These are phyloP conservation scores for Loxodonta africana DNA, from an alignment of 2,113 vertebrate species.

Conservation along the genomic window DNA sequence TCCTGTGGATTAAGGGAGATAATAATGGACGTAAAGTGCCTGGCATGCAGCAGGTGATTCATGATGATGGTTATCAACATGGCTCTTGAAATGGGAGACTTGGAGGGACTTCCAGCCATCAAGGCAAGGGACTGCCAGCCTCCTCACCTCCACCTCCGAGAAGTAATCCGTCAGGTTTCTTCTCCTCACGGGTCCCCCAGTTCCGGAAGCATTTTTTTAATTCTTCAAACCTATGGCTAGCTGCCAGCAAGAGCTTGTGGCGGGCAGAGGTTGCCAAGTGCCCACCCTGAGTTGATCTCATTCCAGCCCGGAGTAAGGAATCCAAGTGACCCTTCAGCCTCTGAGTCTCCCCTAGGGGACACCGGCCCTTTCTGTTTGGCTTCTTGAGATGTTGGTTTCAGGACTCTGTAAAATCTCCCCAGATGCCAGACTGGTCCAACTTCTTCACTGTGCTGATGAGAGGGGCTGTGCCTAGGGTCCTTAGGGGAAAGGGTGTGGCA, in stretches of 20 bases:
- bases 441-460: background rate
- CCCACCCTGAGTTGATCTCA: no score
- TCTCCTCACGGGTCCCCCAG: background rate
- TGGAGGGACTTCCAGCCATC: background rate
- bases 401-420: background rate
- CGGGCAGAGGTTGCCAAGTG: background rate
- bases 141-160: background rate
- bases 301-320: background rate
- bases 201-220: background rate
- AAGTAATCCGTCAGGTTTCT: background rate
- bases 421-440: background rate
- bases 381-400: background rate
- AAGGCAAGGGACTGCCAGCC: background rate
- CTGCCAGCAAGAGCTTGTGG: background rate
- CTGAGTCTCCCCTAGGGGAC: background rate
- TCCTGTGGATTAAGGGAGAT: background rate
- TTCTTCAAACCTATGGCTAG: no score
- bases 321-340: background rate
- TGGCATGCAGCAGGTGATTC: no score
- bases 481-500: no score
- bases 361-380: background rate
- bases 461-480: background rate
- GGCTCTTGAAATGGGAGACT: background rate
- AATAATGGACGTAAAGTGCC: background rate
- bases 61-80: background rate